Base-by-base conservation (phyloP, 2,113 vertebrate genomes). In the Orcinus orca region DNA sequence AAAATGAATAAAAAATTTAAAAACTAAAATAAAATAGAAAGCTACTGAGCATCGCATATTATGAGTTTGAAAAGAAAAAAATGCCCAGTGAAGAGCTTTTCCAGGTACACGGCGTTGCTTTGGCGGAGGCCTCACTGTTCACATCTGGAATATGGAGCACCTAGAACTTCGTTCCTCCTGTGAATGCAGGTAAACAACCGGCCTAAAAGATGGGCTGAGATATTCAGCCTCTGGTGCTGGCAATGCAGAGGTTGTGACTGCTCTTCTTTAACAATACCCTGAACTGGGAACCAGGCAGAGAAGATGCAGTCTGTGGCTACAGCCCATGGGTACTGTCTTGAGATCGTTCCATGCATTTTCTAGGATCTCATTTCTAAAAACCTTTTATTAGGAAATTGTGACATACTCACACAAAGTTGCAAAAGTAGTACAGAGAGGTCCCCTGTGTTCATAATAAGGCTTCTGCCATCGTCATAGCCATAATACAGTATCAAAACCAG, bases 221-320 rank as follows among this genome's bases (percentile, higher is more conserved):
- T 2, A 8, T 1, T 67, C 17, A n/a, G 50, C 10, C 11, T 55
- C 21, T 1, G 0, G 26, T 14, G 53, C 26, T 36, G 47, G 55
- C 7, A 63, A 73, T 2, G 23, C 50, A 13, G 31, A 31, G 14
- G 58, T 44, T 14, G 1, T 0, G 6, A 3, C 17, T 20, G 13
- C 12, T 26, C 17, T 80, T 15, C 36, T n/a, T 26, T 29, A 15
- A 53, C 8, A 17, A 20, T 0, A 20, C 2, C 38, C 47, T 17
- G 15, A 67, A 13, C 14, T 21, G 31, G 62, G 83, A 23, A 17
- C 0, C 0, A 8, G 41, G 33, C 7, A 18, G 47, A 38, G 20
- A 15, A 36, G 12, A 38, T 26, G 3, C 0, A 0, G 5, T 31
- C 31, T 25, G 14, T 10, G 33, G 67, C 33, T n/a, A 71, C 11